Evolutionary conservation across 2,888 invertebrate species (phyloP), one percentile per base, ranked within the genome.

Genomic region (Drosophila conformis): DNA sequence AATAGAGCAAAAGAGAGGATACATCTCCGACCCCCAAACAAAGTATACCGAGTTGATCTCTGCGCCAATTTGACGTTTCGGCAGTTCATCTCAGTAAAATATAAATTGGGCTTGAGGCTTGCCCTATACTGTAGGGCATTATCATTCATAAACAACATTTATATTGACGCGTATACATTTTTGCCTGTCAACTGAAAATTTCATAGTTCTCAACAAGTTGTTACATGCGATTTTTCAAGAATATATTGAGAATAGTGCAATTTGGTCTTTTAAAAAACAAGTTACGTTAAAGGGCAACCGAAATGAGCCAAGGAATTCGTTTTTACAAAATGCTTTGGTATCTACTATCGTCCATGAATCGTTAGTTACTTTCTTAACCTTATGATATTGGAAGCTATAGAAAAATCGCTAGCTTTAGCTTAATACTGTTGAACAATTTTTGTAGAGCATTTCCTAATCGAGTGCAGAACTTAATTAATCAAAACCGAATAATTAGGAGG

Each of bases 401-500:
- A 21, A 31, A 51, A 35, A 52, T 51, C 49, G 36, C 57, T 64
- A 48, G 79, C 88, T 70, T 80, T 69, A 62, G 53, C 79, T 72
- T 69, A 49, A 73, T 67, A 60, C 72, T 88, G 83, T 82, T 80
- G 70, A 79, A 54, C 67, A 59, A 74, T 82, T 69, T 78, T 66
- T 70, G 53, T 61, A 64, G 35, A 48, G 69, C 69, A 65, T 59
- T 64, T 57, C 70, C 42, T 27, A 63, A 40, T 65, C 15, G 53
- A 67, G 36, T 63, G 75, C 69, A 71, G 52, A 58, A 61, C n/a
- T 42, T n/a, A 65, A 61, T 51, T 67, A 78, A 78, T 78, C 78
- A 78, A 78, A 78, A 66, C 35, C 4, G 52, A 56, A n/a, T 56
- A 56, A 66, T 29, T 35, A 25, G 29, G 49, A 54, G n/a, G 46